Percentiles rank a stretch among this genome's conserved stretches.
Evolutionary conservation across 1,140 invertebrate species (phyloP).

Genomic region (Rhynchophorus ferrugineus): DNA sequence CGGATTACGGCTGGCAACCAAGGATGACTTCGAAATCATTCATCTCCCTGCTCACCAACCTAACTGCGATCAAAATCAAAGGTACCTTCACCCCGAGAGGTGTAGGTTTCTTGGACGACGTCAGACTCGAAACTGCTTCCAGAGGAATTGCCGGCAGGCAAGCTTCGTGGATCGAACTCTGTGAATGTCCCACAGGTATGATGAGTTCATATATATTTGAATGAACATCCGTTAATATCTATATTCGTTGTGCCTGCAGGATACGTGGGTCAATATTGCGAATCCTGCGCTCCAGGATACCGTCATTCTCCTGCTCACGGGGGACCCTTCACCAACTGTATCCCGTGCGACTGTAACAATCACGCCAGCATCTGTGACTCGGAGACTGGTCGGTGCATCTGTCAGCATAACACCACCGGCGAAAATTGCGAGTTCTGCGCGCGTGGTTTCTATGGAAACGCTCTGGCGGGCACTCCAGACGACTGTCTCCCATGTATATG

Average conservation of each 20-base stretch:
- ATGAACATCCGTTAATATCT: not conserved
- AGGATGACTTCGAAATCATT: constrained; percentile 76
- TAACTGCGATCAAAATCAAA: constrained; percentile 90
- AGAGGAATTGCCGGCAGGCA: constrained; percentile 70
- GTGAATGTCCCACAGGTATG: constrained; percentile 74
- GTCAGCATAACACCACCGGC: constrained; percentile 92
- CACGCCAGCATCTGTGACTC: constrained; percentile 95
- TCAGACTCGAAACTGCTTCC: constrained; percentile 78
- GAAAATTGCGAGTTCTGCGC: constrained; percentile 91
- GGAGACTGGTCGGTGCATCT: constrained; percentile 92
- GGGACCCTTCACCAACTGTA: constrained; percentile 86
- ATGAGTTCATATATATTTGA: not conserved
- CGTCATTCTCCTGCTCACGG: constrained; percentile 75
- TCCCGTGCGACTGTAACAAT: constrained; percentile 91
- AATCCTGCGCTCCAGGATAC: constrained; percentile 91
- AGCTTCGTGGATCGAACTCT: constrained; percentile 91
- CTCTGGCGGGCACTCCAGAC: constrained; percentile 70
- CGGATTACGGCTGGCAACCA: constrained; percentile 87
- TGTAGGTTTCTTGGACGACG: constrained; percentile 83
- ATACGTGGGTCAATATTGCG: constrained; percentile 93
- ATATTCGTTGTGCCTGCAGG: constrained; percentile 36
- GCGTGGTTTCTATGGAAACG: constrained; percentile 92
- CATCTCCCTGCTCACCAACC: constrained; percentile 83
- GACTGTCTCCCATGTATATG: constrained; percentile 94
- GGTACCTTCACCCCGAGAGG: constrained; percentile 82